Conservation (phyloP, 2,113 vertebrate genomes). For the Eretmochelys imbricata region DNA sequence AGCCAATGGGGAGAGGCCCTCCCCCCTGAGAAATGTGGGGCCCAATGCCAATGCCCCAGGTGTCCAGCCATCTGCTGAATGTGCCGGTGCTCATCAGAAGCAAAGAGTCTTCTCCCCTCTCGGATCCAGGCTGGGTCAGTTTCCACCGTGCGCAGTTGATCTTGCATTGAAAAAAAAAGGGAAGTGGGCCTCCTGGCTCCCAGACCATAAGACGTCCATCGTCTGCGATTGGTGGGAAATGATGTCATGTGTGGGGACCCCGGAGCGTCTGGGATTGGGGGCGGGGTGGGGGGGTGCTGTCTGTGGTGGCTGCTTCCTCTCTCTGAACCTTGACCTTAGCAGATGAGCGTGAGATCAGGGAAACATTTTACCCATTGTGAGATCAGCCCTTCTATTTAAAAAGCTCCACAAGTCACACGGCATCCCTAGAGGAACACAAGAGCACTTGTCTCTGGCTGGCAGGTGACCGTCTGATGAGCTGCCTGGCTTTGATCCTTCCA, state of each 20-base stretch:
- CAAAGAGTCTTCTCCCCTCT: background rate
- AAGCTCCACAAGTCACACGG: conserved; percentile 59
- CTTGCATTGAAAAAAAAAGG: background rate
- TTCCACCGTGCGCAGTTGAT: background rate
- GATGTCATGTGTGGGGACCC: conserved; percentile 39
- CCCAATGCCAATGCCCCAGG: background rate
- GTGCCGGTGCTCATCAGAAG: background rate
- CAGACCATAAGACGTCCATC: background rate
- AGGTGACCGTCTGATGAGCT: conserved; percentile 26
- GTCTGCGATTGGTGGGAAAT: background rate
- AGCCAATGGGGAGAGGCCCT: background rate
- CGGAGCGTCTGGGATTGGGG: background rate
- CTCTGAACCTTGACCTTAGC: conserved; percentile 41
- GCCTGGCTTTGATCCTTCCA: conserved; percentile 38
- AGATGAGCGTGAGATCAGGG: conserved; percentile 60
- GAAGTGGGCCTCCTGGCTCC: background rate
- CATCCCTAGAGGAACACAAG: background rate
- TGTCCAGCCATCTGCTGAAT: background rate
- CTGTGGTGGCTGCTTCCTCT: conserved; percentile 26
- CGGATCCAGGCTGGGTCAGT: background rate
- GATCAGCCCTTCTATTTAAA: conserved; percentile 56
- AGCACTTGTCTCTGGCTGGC: conserved; percentile 38
- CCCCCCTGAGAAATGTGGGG: background rate
- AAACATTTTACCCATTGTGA: conserved; percentile 62
- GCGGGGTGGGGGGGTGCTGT: background rate